Base-by-base conservation (phyloP, 2,888 invertebrate species). In the Formica aserva region DNA sequence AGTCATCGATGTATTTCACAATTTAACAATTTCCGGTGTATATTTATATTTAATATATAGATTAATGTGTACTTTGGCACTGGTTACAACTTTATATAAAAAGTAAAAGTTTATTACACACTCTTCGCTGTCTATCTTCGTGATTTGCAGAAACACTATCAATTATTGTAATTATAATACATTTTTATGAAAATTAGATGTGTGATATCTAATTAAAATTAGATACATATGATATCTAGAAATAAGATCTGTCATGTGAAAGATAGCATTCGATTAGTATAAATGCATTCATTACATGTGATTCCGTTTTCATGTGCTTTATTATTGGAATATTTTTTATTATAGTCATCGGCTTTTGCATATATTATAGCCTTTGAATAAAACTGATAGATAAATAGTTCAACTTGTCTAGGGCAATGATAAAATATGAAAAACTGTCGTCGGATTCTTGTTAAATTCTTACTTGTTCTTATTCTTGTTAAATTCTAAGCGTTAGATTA, bases 41-140 rank as follows among this genome's bases (percentile, higher is more conserved):
- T 26, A 48, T 4, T 13, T 41, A 11, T 41, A 57, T 38, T 57
- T 38, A 11, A 41, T 13, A 11, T 57, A 18, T 55, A 15, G 29
- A 57, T 45, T 35, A 22, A 57, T 29, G 69, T 29, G 60, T 80
- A 62, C 35, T 80, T 80, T 78, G 78, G 60, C 78, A 78, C 45
- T 62, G 32, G 9, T 78, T 32, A 67, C 57, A 69, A 35, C 18
- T 18, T 80, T 9, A 35, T 65, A 22, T 35, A 35, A 65, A 35
- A 65, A 65, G n/a, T 65, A 35, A 63, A 63, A 13, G 6, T 26
- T 57, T 57, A 57, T 52, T 52, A 52, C 8, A 48, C n/a, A 52
- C n/a, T 52, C 1, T n/a, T 52, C 48, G n/a, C n/a, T 52, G 2
- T 41, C 41, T 41, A 41, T 52, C 48, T 29, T 41, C 38, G 55